Base-by-base conservation (phyloP, 1,140 invertebrate genomes). In the Steinernema feltiae region DNA sequence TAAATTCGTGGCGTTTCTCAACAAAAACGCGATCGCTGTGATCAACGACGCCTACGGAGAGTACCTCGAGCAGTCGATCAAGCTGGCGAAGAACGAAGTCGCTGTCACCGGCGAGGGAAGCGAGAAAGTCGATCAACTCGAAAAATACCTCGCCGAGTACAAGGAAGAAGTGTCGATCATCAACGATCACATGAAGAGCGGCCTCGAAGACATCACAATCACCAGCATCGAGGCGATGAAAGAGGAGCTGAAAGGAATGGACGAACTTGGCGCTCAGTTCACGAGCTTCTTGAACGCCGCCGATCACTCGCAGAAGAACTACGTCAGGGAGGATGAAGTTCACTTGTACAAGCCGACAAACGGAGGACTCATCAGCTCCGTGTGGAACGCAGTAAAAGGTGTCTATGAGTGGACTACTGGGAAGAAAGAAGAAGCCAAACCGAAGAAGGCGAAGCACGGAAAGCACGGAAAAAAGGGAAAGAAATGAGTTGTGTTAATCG, bases 11-110 rank as follows among this genome's bases (percentile, higher is more conserved):
- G n/a, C n/a, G n/a, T n/a, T n/a, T n/a, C n/a, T n/a, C n/a, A n/a
- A n/a, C n/a, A n/a, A n/a, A n/a, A n/a, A n/a, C n/a, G n/a, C n/a
- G n/a, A n/a, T n/a, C n/a, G n/a, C n/a, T n/a, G n/a, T n/a, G n/a
- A n/a, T n/a, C n/a, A n/a, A n/a, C n/a, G n/a, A n/a, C n/a, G n/a
- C n/a, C n/a, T n/a, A n/a, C n/a, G n/a, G n/a, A n/a, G 31, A 78
- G 69, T 41, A 30, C 30, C 53, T 21, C 21, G 29, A 21, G 69
- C 74, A 78, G 70, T 17, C 78, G 70, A 35, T 71, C 46, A 69
- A 72, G 69, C 27, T 27, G 15, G 48, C 32, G 12, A 81, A 76
- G 1, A 32, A 71, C 31, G 41, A 46, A n/a, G 41, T 46, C 7
- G 41, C 41, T 7, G 41, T 46, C 7, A 46, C 41, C 7, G 41